Evolutionary conservation across 2,888 invertebrate genomes (phyloP).

Genomic region (Cephus pulcher): DNA sequence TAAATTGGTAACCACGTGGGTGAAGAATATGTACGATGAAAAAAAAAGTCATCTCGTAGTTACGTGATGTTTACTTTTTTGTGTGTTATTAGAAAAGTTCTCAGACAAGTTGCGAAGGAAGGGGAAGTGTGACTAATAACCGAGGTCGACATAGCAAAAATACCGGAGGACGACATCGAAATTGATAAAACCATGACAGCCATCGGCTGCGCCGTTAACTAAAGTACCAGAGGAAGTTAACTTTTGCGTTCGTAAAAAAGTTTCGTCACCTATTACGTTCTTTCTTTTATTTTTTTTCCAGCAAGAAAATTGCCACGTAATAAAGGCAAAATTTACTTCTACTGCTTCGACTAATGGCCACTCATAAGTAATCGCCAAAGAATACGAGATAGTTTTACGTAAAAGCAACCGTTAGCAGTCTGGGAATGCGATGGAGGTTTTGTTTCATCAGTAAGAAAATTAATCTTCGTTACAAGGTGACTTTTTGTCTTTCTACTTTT

Average conservation of each 20-base stretch:
- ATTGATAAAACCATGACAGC: background rate
- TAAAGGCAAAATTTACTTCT: background rate
- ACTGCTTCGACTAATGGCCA: background rate
- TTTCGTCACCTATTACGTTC: background rate
- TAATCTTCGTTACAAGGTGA: slow-evolving; percentile 21
- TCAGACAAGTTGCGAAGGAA: background rate
- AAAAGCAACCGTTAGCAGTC: background rate
- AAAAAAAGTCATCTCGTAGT: background rate
- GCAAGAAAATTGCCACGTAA: background rate
- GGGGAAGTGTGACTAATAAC: background rate
- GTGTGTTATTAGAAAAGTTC: background rate
- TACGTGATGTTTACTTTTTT: background rate
- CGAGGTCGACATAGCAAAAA: background rate
- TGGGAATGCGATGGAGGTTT: background rate
- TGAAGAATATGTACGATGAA: background rate
- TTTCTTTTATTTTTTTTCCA: background rate
- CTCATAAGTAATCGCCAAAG: background rate
- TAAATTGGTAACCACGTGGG: background rate
- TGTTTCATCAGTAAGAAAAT: slow-evolving; percentile 20
- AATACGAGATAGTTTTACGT: background rate
- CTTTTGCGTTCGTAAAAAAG: background rate
- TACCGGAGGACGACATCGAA: background rate
- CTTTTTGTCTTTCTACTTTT: slow-evolving; percentile 8
- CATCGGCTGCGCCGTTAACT: background rate
- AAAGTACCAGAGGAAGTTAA: background rate